A percentile compares a stretch with the other conserved stretches of the same genome.
Evolutionary conservation across 2,888 invertebrate species (phyloP).

Genomic region (Idaea dimidiata): DNA sequence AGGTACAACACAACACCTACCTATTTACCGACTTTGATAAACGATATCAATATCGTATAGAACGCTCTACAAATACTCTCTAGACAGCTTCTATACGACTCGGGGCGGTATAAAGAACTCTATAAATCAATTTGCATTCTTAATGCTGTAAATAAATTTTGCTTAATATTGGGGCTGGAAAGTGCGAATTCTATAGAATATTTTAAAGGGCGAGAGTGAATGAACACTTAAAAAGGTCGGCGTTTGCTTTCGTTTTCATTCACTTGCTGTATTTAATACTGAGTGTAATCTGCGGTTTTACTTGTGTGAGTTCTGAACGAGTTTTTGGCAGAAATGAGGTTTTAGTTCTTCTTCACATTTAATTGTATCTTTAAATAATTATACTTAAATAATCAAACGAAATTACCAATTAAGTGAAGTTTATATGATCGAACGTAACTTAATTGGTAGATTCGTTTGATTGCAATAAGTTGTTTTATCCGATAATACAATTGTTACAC

Average conservation of each 20-base stretch:
- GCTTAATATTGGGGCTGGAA: conserved; percentile 1
- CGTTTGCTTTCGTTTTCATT: conserved; percentile 1
- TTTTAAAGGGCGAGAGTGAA: conserved; percentile 1
- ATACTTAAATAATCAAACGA: no score
- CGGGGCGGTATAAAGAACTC: neutral
- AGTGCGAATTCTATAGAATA: conserved; percentile 1
- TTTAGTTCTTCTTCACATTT: neutral
- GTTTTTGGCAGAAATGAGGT: neutral
- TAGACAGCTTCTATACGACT: neutral
- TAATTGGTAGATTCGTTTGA: no score
- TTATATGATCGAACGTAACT: no score
- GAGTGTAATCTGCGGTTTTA: neutral
- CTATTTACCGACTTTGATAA: neutral
- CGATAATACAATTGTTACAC: neutral
- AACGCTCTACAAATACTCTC: neutral
- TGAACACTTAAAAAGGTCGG: neutral
- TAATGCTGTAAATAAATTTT: conserved; percentile 1
- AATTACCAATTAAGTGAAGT: no score
- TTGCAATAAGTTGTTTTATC: no score
- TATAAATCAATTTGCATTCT: conserved; percentile 1
- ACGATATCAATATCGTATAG: neutral
- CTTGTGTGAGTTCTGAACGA: neutral
- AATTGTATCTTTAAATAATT: neutral
- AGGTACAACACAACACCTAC: neutral
- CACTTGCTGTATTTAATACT: neutral